These are phyloP conservation scores for Malaclemys terrapin DNA, from an alignment of 2,113 vertebrate species.

Conservation along the genomic window DNA sequence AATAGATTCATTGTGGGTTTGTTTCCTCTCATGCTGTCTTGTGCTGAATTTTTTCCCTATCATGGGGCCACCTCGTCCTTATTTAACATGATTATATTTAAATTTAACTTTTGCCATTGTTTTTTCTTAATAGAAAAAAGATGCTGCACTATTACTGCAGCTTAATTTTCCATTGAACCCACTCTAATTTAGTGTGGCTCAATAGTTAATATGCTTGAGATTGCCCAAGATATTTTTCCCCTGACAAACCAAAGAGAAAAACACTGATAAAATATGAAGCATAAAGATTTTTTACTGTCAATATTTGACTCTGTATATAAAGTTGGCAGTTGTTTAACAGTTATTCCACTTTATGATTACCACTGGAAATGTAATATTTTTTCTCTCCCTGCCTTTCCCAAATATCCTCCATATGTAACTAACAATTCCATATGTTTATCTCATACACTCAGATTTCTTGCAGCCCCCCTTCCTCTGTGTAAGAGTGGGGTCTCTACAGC, in stretches of 20 bases:
- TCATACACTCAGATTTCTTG: constrained; percentile 47
- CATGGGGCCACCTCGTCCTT: constrained; percentile 23
- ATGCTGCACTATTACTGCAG: constrained; percentile 48
- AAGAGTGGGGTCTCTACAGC: constrained; percentile 33
- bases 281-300: constrained; percentile 49
- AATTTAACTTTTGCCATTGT: constrained; percentile 53
- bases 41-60: constrained; percentile 33
- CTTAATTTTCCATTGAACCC: constrained; percentile 61
- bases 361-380: constrained; percentile 57
- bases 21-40: constrained; percentile 47
- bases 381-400: constrained; percentile 27
- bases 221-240: constrained; percentile 40
- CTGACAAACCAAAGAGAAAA: constrained; percentile 43
- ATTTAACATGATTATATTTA: constrained; percentile 51
- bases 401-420: constrained; percentile 63
- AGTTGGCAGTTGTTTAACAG: constrained; percentile 45
- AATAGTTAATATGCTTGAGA: constrained; percentile 42
- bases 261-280: constrained; percentile 45
- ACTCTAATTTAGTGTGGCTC: constrained; percentile 30
- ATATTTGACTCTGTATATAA: constrained; percentile 47
- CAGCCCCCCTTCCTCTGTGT: neutral
- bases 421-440: constrained; percentile 44
- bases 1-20: neutral
- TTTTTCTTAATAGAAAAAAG: constrained; percentile 63
- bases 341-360: constrained; percentile 51